phyloP scores from a whole-genome alignment of 2,888 invertebrate species.

The Maniola hyperantus region DNA sequence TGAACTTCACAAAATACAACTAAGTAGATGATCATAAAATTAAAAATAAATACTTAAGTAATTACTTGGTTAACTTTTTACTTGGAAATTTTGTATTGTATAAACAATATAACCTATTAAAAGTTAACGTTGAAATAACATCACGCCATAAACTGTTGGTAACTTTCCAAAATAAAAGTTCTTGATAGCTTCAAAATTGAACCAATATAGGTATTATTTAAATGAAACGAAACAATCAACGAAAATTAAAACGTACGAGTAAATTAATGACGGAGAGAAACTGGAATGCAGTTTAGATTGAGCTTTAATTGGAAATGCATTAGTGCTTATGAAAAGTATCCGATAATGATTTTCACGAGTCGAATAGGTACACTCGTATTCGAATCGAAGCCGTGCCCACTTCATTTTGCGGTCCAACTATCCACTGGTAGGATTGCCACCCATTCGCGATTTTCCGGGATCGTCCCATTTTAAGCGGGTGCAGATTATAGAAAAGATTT shows the following conservation, averaged over 20 bases:
- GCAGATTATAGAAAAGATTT: no score
- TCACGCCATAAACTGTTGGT: not conserved
- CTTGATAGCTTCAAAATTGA: constrained; percentile 3
- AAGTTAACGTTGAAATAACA: no score
- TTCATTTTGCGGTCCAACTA: constrained; percentile 77
- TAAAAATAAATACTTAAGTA: no score
- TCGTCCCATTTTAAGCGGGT: not conserved
- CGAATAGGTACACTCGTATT: constrained; percentile 49
- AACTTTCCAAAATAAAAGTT: not conserved
- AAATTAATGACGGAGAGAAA: constrained; percentile 14
- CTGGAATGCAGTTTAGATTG: constrained; percentile 19
- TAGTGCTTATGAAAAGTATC: constrained; percentile 55
- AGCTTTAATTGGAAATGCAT: constrained; percentile 45
- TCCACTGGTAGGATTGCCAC: constrained; percentile 52
- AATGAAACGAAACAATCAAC: constrained; percentile 9
- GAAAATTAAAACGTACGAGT: constrained; percentile 10
- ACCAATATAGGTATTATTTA: not conserved
- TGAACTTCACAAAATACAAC: no score
- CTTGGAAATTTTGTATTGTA: no score
- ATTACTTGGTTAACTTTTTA: no score
- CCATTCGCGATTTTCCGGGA: not conserved
- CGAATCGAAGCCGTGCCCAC: constrained; percentile 60
- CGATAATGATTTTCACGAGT: constrained; percentile 71
- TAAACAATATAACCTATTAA: no score
- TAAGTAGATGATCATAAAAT: no score